Evolutionary conservation across 2,888 invertebrate genomes (phyloP), one percentile per base, ranked within the genome.

Genomic region (Ommatoiulus sabulosus): DNA sequence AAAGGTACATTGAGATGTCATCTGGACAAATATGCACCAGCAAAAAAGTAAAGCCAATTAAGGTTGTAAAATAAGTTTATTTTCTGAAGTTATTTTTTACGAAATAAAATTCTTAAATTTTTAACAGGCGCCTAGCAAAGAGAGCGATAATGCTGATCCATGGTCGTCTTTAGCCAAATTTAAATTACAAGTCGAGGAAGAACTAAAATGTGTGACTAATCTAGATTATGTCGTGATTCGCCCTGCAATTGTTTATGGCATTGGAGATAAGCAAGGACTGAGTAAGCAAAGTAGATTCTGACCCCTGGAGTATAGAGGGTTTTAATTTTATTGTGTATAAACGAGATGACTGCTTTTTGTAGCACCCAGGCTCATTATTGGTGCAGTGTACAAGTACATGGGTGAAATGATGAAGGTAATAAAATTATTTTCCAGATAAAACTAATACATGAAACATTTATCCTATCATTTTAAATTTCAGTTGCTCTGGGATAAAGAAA

Each of bases 291-390:
- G 12, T 48, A 48, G 48, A 48, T 48, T 48, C 48, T 10, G 7
- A 48, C 3, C 48, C 7, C 48, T 12, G 7, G 0, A 80, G 86
- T 24, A 24, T 86, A 10, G 35, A 35, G 0, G 0, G 35, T 1
- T 35, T 35, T 35, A 0, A 35, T 35, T 35, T 35, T 35, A 35
- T 35, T 35, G 35, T 35, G 35, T 35, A 2, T n/a, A 86, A 44
- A 86, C 10, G 57, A 57, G 3, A 46, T n/a, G 20, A 87, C n/a
- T 46, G 15, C 15, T 10, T 90, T 90, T 92, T 93, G 17, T 93
- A 97, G 97, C 96, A 90, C 97, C 97, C 0, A 95, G 97, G 85
- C 94, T 98, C 88, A 95, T 98, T 57, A 95, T 97, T 91, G 97
- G 97, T 89, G 96, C 96, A 72, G 95, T 98, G 90, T 98, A 98